Evolutionary conservation across 2,888 invertebrate genomes (phyloP).

Genomic region (Agrenia bidenticulata): DNA sequence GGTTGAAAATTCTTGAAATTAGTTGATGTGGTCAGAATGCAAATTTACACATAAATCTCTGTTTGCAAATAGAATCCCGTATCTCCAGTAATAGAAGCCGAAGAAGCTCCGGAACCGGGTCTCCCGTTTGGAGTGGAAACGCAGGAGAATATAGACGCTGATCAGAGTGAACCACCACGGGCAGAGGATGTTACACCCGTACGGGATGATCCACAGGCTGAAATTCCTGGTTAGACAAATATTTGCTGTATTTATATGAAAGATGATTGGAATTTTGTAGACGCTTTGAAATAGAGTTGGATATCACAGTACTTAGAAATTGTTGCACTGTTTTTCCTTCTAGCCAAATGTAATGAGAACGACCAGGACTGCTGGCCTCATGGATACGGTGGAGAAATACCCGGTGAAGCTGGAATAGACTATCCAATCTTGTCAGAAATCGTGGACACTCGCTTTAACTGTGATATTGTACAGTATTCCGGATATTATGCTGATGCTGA

Average conservation of each 20-base stretch:
- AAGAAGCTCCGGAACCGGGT: background rate
- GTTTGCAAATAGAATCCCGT: background rate
- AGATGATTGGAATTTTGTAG: background rate
- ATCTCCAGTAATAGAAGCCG: background rate
- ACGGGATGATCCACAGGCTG: background rate
- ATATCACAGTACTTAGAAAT: background rate
- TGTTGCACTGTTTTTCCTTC: background rate
- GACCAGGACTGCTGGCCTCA: slow-evolving; percentile 45
- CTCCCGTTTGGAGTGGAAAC: slow-evolving; percentile 6
- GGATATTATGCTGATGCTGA: slow-evolving; percentile 53
- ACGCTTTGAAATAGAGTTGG: slow-evolving; percentile 1
- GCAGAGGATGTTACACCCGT: background rate
- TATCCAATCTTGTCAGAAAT: slow-evolving; percentile 48
- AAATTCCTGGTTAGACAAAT: background rate
- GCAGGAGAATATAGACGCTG: slow-evolving; percentile 2
- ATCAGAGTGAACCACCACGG: background rate
- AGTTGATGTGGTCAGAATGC: too few relatives aligned
- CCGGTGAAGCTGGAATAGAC: slow-evolving; percentile 49
- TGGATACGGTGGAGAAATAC: slow-evolving; percentile 47
- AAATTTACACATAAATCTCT: too few relatives aligned
- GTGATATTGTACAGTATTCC: slow-evolving; percentile 45
- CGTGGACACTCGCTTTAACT: slow-evolving; percentile 45
- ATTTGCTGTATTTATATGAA: too few relatives aligned
- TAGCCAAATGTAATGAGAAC: slow-evolving; percentile 25
- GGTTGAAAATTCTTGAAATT: too few relatives aligned